Base-by-base conservation (phyloP, 1,140 invertebrate species). In the Drosophila simulans region DNA sequence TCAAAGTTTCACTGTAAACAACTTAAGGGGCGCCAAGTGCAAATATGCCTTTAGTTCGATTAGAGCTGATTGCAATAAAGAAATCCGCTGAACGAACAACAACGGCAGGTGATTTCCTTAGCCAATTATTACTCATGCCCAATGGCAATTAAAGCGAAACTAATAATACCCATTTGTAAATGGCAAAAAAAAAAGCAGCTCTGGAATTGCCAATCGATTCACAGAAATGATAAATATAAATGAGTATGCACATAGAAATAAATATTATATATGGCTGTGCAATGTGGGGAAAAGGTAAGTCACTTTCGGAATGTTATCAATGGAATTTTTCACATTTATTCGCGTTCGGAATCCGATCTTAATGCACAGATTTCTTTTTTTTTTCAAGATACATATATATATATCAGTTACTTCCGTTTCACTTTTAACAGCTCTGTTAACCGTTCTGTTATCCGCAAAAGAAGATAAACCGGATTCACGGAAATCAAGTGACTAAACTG, bases 111-210 rank as follows among this genome's bases (percentile, higher is more conserved):
- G 39, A 60, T 74, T 80, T 75, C 57, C 80, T 55, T 53, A 39
- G 54, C 46, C 77, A 80, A 77, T 85, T 80, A 68, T 85, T 84
- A 85, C 72, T 77, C 81, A 84, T 85, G 80, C 81, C 65, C 71
- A 64, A 57, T 54, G 62, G 72, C 81, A 80, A 85, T 84, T 84
- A 80, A 84, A 84, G 54, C 52, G 62, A 63, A 68, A 85, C 72
- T 86, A 81, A 77, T 81, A 78, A 85, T 85, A 78, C 63, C 81
- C 51, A 85, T 70, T 86, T 81, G 73, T 81, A 86, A 85, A 74
- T 81, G 58, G 66, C 58, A 69, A 78, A 37, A 12, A 37, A 12
- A 37, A 39, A 55, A 55, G 55, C 46, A 51, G 39, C 70, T 76
- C 53, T 55, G 53, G 34, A 68, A 72, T 77, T 62, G 37, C 58